Base-by-base conservation (phyloP, 1,140 invertebrate species). In the Chironomus tepperi region DNA sequence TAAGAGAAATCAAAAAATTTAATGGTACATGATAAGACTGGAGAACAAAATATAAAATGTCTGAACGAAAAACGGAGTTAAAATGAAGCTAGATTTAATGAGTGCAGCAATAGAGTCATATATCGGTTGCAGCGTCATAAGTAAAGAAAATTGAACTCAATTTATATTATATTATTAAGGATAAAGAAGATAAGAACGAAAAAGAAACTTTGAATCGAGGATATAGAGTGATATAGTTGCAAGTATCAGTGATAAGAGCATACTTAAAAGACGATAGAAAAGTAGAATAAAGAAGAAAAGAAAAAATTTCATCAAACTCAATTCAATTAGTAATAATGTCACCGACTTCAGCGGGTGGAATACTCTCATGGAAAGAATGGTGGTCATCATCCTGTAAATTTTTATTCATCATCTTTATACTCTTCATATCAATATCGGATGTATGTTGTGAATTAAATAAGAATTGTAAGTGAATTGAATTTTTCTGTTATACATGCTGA, bases 401-500 rank as follows among this genome's bases (percentile, higher is more conserved):
- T 19, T 70, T 70, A 19, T 16, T 70, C 19, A 70, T 70, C 65
- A 70, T 70, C 65, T 70, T 18, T 9, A 70, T 70, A 70, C 18
- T 70, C 9, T 70, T 70, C 16, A 70, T 70, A 70, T 70, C 65
- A 70, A 19, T 70, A 19, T 18, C 65, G 65, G 65, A 70, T 70
- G 18, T 70, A 21, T 70, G 65, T 70, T 70, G 65, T 70, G 65
- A 70, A 70, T 16, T 70, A 70, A 70, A 70, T 70, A 70, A 70
- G 65, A 70, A 70, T 70, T 70, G 65, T 70, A 18, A 70, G 65
- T 70, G n/a, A 34, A 34, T 34, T 34, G 24, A 34, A 2, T 34
- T 34, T 34, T 34, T 34, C 5, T 34, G 5, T 5, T 34, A 1
- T 34, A 34, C 1, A 34, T 5, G 24, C 24, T 15, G 10, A n/a